phyloP scores from a whole-genome alignment of 2,113 vertebrate genomes.

The Ovibos moschatus region DNA sequence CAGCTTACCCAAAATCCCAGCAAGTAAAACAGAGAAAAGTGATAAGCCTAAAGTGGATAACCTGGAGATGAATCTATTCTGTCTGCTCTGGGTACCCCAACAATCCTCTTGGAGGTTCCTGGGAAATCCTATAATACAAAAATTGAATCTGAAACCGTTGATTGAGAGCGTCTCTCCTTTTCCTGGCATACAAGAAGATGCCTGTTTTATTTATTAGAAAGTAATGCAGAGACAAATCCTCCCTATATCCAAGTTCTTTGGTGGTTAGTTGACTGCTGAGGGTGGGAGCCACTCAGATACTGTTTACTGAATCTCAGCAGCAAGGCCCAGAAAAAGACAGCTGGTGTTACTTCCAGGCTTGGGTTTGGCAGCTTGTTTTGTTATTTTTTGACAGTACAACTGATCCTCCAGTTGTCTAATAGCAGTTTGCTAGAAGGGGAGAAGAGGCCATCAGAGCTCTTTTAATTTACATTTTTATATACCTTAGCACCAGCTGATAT shows the following conservation, averaged over 20 bases:
- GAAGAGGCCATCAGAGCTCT: constrained; percentile 15
- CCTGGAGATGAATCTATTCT: background rate
- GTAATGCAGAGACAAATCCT: background rate
- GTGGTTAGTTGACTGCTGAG: background rate
- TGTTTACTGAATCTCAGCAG: background rate
- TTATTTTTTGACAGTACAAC: background rate
- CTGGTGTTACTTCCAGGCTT: background rate
- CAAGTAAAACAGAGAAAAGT: background rate
- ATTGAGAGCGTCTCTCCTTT: background rate
- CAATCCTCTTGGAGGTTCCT: background rate
- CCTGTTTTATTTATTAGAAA: background rate
- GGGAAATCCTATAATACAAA: background rate
- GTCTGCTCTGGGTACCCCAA: background rate
- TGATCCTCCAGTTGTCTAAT: constrained; percentile 10
- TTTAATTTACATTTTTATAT: constrained; percentile 42
- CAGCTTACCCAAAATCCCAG: background rate
- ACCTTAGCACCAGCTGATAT: background rate
- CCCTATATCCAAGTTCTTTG: background rate
- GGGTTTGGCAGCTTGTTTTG: background rate
- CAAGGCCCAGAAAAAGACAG: background rate
- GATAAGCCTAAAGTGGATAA: too few species aligned
- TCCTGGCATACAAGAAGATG: background rate
- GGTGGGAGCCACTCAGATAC: background rate
- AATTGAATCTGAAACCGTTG: background rate
- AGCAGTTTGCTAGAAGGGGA: background rate